Evolutionary conservation across 92 coral and sea anemone species (phyloP).

Genomic region (Epizoanthus illoricatus): DNA sequence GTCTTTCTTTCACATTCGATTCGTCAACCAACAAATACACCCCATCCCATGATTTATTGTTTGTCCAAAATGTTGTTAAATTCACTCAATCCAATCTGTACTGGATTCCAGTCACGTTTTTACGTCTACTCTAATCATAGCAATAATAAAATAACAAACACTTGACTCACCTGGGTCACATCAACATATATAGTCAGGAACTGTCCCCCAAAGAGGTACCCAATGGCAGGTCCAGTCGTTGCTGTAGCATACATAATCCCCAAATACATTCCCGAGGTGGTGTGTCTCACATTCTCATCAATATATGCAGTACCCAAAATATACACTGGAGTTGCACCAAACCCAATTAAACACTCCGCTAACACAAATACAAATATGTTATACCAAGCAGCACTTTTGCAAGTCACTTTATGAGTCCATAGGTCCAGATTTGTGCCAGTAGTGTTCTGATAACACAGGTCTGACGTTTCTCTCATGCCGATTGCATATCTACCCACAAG

Average conservation of each 20-base stretch:
- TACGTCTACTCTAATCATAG: not conserved
- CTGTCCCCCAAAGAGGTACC: constrained; percentile 85
- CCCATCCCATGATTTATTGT: too few species aligned
- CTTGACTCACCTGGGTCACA: constrained; percentile 68
- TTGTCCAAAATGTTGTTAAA: not conserved
- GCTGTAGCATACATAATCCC: constrained; percentile 93
- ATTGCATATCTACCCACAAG: constrained; percentile 75
- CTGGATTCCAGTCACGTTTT: not conserved
- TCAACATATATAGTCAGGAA: constrained; percentile 85
- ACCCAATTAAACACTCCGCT: constrained; percentile 90
- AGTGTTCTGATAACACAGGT: constrained; percentile 59
- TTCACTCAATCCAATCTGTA: not conserved
- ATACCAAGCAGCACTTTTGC: constrained; percentile 83
- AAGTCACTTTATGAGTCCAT: constrained; percentile 36
- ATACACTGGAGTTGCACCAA: constrained; percentile 97
- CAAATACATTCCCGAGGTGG: constrained; percentile 81
- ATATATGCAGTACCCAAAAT: constrained; percentile 83
- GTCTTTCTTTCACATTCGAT: too few species aligned
- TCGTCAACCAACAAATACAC: too few species aligned
- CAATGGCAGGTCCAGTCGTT: constrained; percentile 87
- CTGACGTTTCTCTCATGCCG: constrained; percentile 52
- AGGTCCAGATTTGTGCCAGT: constrained; percentile 29
- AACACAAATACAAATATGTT: constrained; percentile 81
- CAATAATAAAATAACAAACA: not conserved
- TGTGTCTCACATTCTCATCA: constrained; percentile 87